phyloP scores from a whole-genome alignment of 2,888 invertebrate species.

The Tipula unca region DNA sequence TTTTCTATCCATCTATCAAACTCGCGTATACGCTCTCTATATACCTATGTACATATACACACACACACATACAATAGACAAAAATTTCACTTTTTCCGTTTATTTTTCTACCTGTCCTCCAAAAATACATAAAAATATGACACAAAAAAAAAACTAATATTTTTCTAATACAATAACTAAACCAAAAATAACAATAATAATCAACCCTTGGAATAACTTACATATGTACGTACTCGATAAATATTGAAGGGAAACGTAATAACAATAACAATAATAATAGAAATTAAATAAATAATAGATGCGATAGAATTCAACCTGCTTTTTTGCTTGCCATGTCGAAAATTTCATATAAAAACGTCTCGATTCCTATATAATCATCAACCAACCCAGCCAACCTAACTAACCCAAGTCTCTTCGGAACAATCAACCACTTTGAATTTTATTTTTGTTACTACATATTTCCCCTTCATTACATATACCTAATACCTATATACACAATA shows the following conservation, averaged over 20 bases:
- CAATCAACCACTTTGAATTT: background rate
- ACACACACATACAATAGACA: background rate
- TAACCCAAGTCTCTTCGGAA: background rate
- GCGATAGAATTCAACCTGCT: conserved; percentile 14
- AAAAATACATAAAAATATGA: background rate
- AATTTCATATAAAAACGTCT: background rate
- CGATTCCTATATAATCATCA: background rate
- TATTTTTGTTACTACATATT: background rate
- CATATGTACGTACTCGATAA: background rate
- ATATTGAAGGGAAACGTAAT: background rate
- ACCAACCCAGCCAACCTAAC: background rate
- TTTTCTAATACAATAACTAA: background rate
- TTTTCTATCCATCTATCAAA: background rate
- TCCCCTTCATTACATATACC: background rate
- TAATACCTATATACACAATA: background rate
- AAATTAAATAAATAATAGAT: background rate
- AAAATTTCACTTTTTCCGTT: background rate
- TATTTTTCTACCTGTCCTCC: conserved; percentile 4
- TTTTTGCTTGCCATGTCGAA: background rate
- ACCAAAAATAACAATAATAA: background rate
- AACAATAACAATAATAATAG: background rate
- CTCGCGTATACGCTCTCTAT: background rate
- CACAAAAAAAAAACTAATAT: background rate
- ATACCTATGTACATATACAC: background rate
- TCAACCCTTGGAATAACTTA: background rate